These are phyloP conservation scores for Amphilophus citrinellus DNA, from an alignment of 2,113 vertebrate genomes.

Conservation along the genomic window DNA sequence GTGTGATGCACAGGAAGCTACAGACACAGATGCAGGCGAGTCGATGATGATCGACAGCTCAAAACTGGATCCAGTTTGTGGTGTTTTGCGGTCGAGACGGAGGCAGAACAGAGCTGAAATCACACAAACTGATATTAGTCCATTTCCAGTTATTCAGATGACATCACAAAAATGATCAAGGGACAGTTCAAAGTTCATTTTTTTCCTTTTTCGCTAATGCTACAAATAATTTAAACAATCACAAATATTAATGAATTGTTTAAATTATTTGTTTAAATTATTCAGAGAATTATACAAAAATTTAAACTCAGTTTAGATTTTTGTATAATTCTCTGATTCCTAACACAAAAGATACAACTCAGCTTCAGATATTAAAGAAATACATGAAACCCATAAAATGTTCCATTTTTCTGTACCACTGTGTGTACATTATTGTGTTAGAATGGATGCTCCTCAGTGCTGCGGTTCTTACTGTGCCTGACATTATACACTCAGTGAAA, in stretches of 20 bases:
- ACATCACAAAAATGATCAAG: not conserved
- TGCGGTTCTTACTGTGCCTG: not conserved
- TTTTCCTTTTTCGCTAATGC: not conserved
- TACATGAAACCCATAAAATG: not conserved
- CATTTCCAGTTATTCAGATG: not conserved
- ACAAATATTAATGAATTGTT: too few species aligned
- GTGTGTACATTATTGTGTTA: too few species aligned
- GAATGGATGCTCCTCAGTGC: too few species aligned
- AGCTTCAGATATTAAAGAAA: not conserved
- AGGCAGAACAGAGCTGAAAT: conserved; percentile 69
- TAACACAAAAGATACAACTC: not conserved
- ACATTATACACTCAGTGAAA: not conserved
- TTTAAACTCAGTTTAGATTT: not conserved
- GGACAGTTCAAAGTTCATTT: not conserved
- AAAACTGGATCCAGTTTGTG: conserved; percentile 92
- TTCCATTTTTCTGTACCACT: not conserved
- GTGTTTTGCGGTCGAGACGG: conserved; percentile 80
- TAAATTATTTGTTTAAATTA: too few species aligned
- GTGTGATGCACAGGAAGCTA: conserved; percentile 49
- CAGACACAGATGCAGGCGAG: conserved; percentile 45
- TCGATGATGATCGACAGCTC: not conserved
- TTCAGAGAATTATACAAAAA: too few species aligned
- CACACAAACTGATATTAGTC: not conserved
- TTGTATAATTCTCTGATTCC: accelerated
- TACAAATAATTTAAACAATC: not conserved